Conservation (phyloP, 2,888 invertebrate genomes). For the Galerucella pusilla region DNA sequence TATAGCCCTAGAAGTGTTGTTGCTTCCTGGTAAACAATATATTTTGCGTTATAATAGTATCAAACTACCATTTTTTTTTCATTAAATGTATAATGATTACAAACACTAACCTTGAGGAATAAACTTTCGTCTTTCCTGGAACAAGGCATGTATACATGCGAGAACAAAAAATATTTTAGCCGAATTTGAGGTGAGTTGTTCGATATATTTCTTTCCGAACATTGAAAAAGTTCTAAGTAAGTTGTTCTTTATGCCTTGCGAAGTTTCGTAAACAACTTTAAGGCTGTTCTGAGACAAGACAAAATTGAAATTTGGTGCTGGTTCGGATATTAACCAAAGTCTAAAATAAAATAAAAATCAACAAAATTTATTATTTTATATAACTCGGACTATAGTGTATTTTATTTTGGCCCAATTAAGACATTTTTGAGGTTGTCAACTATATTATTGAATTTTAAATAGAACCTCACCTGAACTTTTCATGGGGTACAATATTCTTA, state of each 20-base stretch:
- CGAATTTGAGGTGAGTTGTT: slow-evolving; percentile 57
- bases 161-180: slow-evolving; percentile 76
- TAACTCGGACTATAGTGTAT: too few species aligned
- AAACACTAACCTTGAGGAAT: slow-evolving; percentile 79
- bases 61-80: too few species aligned
- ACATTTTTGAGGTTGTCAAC: too few species aligned
- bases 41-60: too few species aligned
- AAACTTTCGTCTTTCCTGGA: slow-evolving; percentile 91
- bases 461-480: slow-evolving; percentile 67
- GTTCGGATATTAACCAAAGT: slow-evolving; percentile 90
- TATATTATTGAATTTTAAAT: background rate
- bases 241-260: slow-evolving; percentile 87
- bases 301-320: slow-evolving; percentile 79
- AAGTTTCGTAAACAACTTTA: slow-evolving; percentile 85
- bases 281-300: slow-evolving; percentile 81
- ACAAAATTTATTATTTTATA: too few species aligned
- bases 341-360: slow-evolving; percentile 61
- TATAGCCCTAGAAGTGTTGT: too few species aligned
- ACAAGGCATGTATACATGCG: slow-evolving; percentile 88
- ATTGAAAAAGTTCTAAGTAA: slow-evolving; percentile 79
- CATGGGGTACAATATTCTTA: slow-evolving; percentile 64
- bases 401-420: too few species aligned
- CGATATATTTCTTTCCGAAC: slow-evolving; percentile 69
- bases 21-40: too few species aligned
- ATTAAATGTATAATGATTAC: background rate